phyloP scores from a whole-genome alignment of 2,797 vertebrate genomes.

The Yasuhikotakia modesta region DNA sequence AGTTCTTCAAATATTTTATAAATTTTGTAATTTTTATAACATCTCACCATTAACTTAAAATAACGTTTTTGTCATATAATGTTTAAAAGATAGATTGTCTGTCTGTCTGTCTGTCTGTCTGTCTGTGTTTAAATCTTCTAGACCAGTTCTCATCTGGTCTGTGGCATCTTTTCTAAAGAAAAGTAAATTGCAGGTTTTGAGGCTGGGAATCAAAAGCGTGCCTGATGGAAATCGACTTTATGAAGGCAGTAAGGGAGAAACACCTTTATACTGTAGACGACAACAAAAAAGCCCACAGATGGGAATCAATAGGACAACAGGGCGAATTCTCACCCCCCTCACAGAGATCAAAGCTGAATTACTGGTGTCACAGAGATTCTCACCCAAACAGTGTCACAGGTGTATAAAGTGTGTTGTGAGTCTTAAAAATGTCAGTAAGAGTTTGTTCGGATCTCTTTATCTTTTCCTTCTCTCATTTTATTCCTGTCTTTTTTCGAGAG shows the following conservation, averaged over 20 bases:
- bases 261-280: conserved; percentile 36
- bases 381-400: not conserved
- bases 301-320: conserved; percentile 60
- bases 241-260: conserved; percentile 22
- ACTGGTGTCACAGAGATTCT: not conserved
- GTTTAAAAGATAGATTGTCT: no score
- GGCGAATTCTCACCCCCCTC: conserved; percentile 30
- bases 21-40: no score
- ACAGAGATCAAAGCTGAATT: conserved; percentile 57
- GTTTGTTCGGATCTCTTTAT: conserved; percentile 10
- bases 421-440: conserved; percentile 25
- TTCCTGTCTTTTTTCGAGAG: conserved; percentile 45
- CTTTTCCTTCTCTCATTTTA: conserved; percentile 19
- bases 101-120: not conserved
- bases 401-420: conserved; percentile 62
- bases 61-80: no score
- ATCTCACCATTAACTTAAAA: no score
- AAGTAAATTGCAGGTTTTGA: conserved; percentile 4
- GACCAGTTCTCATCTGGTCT: not conserved
- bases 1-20: no score
- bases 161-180: not conserved
- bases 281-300: conserved; percentile 58
- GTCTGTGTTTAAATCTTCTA: no score
- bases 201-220: conserved; percentile 17
- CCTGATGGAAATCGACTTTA: conserved; percentile 22